These are phyloP conservation scores for Phalanger gymnotis DNA, from an alignment of 2,797 vertebrate species.

Conservation along the genomic window DNA sequence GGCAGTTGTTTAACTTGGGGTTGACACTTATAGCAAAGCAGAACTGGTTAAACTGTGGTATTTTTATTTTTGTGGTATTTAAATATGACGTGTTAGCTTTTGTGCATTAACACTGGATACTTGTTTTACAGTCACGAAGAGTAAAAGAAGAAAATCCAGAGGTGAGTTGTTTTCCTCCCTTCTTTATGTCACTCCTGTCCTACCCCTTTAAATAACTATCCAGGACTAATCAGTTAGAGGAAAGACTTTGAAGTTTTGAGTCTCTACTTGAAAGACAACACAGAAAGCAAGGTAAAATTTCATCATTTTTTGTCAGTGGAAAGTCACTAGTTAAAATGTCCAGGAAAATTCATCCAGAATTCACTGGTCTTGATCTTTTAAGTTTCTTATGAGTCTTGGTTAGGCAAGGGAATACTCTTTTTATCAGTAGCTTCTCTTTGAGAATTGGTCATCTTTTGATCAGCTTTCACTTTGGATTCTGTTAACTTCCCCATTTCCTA, in stretches of 20 bases:
- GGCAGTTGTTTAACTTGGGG: background rate
- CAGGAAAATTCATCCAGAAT: slow-evolving; percentile 52
- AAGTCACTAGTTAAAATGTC: slow-evolving; percentile 49
- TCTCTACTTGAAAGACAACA: slow-evolving; percentile 30
- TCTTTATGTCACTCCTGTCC: background rate
- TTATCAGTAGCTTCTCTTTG: slow-evolving; percentile 17
- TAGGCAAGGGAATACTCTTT: background rate
- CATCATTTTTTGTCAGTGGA: slow-evolving; percentile 37
- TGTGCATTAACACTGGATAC: slow-evolving; percentile 51
- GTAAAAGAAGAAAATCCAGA: slow-evolving; percentile 90
- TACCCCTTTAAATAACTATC: background rate
- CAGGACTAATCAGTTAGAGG: background rate
- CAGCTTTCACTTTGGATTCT: slow-evolving; percentile 60
- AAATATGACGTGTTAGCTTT: background rate
- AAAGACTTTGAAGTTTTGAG: slow-evolving; percentile 16
- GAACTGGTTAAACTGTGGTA: background rate
- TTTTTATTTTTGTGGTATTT: background rate
- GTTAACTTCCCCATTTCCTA: slow-evolving; percentile 67
- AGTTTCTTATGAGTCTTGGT: slow-evolving; percentile 17
- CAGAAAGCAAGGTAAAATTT: background rate
- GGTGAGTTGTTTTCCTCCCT: slow-evolving; percentile 79
- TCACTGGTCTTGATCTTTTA: slow-evolving; percentile 34
- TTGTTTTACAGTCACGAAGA: slow-evolving; percentile 95
- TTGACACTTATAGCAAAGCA: background rate
- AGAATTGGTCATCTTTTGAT: slow-evolving; percentile 68